A percentile compares a stretch with the other conserved stretches of the same genome.
phyloP scores from a whole-genome alignment of 2,888 invertebrate species.

The Eueremaeus valkanovi region DNA sequence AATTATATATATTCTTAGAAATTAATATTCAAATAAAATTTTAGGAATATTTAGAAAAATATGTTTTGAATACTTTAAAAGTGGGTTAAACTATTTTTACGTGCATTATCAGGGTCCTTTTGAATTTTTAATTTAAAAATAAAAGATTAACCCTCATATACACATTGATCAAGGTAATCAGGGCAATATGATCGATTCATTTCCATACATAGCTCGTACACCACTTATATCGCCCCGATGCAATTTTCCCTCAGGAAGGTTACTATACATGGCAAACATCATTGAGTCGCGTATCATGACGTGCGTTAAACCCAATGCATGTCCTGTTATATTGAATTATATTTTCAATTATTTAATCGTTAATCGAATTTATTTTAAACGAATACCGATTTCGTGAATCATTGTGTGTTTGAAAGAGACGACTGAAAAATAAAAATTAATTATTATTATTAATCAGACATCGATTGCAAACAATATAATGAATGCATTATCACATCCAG shows the following conservation, averaged over 20 bases:
- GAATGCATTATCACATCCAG: too few relatives aligned
- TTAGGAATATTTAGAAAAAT: too few relatives aligned
- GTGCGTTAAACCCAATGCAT: constrained; percentile 16
- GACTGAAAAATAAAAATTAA: background rate
- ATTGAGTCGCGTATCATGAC: background rate
- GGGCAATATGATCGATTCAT: background rate
- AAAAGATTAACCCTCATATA: background rate
- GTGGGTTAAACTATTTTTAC: too few relatives aligned
- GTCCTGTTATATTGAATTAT: background rate
- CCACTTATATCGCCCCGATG: background rate
- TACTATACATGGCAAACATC: background rate
- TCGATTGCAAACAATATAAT: too few relatives aligned
- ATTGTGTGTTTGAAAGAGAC: background rate
- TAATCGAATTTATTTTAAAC: background rate
- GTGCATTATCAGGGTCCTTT: too few relatives aligned
- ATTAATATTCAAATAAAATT: too few relatives aligned
- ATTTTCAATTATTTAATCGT: background rate
- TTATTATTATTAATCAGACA: background rate
- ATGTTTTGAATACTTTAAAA: too few relatives aligned
- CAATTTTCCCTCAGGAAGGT: background rate
- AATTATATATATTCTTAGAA: too few relatives aligned
- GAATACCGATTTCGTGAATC: background rate
- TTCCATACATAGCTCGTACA: background rate
- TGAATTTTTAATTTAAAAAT: background rate
- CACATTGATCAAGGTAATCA: background rate